Evolutionary conservation across 2,888 invertebrate genomes (phyloP), one percentile per base, ranked within the genome.

Genomic region (Sericinus montela): DNA sequence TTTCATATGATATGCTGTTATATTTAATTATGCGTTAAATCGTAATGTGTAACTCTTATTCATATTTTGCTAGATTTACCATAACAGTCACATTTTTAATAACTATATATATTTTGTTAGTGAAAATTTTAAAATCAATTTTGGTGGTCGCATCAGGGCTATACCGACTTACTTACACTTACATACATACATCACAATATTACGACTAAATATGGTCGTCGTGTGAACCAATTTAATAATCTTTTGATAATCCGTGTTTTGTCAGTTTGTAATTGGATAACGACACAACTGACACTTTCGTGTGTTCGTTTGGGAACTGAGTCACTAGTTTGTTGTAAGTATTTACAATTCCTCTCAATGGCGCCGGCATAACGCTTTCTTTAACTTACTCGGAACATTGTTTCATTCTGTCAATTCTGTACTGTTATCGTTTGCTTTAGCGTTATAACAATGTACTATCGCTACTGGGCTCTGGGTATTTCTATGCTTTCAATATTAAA

Each of bases 401-500:
- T 80, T 80, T 82, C 81, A 83, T 79, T 72, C 74, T 81, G 75
- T 80, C 79, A 74, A 76, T 75, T 82, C 82, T 86, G 76, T 83
- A 78, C 78, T 82, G 73, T 79, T 84, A 82, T 84, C 84, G 86
- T 88, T 76, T 83, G 87, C 87, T 88, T 88, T 75, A 78, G 87
- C 88, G 83, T 83, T 82, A 76, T 80, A 84, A 84, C 75, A 80
- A 80, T 84, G 77, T 84, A 76, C 77, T 74, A 68, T 76, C 81
- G 87, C 87, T 87, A 85, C 71, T 82, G 86, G 87, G 86, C 87
- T 86, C 86, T 71, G 86, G 87, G 87, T 85, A 83, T 81, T 77
- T 82, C 86, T 87, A 84, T 86, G 88, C 88, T 88, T 88, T 86
- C 82, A 76, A 85, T 88, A 87, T 87, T 84, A 80, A 82, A 79